phyloP scores from a whole-genome alignment of 2,113 vertebrate genomes.

The Alligator mississippiensis region DNA sequence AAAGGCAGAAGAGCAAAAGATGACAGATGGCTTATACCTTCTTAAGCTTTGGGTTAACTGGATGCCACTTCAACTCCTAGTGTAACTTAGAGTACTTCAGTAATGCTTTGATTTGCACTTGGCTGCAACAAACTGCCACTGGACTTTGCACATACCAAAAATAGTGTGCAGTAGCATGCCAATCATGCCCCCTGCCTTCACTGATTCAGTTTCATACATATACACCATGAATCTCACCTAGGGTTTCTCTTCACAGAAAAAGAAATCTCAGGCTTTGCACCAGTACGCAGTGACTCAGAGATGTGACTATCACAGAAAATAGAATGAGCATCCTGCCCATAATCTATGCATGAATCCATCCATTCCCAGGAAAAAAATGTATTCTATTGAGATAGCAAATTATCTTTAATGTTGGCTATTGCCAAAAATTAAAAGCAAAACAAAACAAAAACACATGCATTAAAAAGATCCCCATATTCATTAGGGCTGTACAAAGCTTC shows the following conservation, averaged over 20 bases:
- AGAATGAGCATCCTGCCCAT: neutral
- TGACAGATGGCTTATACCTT: neutral
- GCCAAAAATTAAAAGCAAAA: neutral
- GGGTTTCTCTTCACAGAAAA: neutral
- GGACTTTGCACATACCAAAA: neutral
- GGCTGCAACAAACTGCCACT: neutral
- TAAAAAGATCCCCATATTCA: neutral
- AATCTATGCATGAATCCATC: fast-evolving
- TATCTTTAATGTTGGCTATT: neutral
- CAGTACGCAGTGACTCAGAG: neutral
- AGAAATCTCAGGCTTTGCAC: neutral
- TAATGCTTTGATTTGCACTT: neutral
- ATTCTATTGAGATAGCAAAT: neutral
- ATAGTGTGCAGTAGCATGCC: neutral
- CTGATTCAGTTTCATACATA: too few species aligned
- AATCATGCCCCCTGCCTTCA: neutral
- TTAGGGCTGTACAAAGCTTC: too few species aligned
- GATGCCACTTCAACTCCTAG: neutral
- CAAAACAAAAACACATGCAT: neutral
- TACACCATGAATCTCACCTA: neutral
- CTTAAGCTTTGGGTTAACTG: neutral
- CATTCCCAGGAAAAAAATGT: neutral
- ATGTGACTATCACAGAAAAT: neutral
- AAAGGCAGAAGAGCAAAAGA: neutral
- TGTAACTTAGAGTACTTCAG: neutral